phyloP scores from a whole-genome alignment of 1,140 invertebrate species.

The Myzus persicae region DNA sequence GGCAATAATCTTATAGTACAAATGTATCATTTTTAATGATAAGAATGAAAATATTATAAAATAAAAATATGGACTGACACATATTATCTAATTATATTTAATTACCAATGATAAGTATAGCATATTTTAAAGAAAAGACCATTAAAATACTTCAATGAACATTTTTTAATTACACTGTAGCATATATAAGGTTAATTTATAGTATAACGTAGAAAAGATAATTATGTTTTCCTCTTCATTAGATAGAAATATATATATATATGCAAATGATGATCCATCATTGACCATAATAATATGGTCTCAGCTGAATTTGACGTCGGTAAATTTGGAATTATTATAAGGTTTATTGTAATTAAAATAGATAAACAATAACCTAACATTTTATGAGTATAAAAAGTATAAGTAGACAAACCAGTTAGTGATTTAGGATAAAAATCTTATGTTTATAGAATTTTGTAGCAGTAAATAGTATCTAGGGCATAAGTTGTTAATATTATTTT shows the following conservation, averaged over 20 bases:
- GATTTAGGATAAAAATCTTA: neutral
- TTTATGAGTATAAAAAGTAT: too few species aligned
- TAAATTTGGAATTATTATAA: constrained; percentile 1
- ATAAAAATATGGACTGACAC: neutral
- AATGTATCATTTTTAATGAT: neutral
- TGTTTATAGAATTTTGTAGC: neutral
- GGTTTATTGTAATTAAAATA: neutral
- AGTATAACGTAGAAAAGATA: neutral
- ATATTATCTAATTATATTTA: constrained; percentile 1
- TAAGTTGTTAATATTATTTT: neutral
- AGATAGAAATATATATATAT: neutral
- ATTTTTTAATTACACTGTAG: neutral
- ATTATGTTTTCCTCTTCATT: neutral
- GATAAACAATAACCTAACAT: neutral
- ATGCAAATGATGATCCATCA: neutral
- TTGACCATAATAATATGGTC: neutral
- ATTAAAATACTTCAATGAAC: neutral
- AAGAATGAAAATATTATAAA: neutral
- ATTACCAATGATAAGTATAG: neutral
- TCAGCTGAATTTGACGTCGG: neutral
- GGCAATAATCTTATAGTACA: neutral
- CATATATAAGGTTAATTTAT: neutral
- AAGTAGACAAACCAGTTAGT: neutral
- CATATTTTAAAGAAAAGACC: neutral
- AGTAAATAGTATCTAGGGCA: neutral